Conservation (phyloP, 35 echinoderm and acorn worm genomes). For the Apostichopus californicus region DNA sequence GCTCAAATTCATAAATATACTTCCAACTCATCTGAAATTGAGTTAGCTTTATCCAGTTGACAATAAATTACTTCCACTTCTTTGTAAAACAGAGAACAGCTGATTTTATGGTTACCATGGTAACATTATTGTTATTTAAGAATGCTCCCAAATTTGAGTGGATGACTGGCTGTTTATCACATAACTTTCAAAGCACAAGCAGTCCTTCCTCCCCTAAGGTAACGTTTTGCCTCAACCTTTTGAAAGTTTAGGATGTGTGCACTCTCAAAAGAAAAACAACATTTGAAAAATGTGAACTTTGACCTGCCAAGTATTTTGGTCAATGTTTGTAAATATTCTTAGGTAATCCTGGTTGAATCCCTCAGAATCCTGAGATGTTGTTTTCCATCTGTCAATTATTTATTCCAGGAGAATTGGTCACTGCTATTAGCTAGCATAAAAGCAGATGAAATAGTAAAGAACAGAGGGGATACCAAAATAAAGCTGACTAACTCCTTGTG, state of each 20-base stretch:
- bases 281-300: no score
- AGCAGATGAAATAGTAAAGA: no score
- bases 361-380: no score
- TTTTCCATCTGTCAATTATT: no score
- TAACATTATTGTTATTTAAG: not conserved
- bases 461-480: no score
- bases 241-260: not conserved
- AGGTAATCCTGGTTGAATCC: no score
- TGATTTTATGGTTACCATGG: constrained; percentile 14
- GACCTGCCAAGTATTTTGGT: no score
- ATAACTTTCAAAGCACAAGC: not conserved
- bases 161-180: not conserved
- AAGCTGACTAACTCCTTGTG: no score
- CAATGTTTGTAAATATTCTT: no score
- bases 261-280: no score
- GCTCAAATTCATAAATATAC: constrained; percentile 18
- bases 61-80: constrained; percentile 16
- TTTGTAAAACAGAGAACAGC: constrained; percentile 32
- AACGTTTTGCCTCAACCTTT: not conserved
- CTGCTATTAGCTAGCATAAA: no score
- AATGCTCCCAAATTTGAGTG: not conserved
- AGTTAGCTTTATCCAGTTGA: not conserved
- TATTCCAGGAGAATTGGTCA: no score
- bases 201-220: not conserved
- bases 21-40: not conserved